Base-by-base conservation (phyloP, 2,113 vertebrate species). In the Nematolebias whitei region DNA sequence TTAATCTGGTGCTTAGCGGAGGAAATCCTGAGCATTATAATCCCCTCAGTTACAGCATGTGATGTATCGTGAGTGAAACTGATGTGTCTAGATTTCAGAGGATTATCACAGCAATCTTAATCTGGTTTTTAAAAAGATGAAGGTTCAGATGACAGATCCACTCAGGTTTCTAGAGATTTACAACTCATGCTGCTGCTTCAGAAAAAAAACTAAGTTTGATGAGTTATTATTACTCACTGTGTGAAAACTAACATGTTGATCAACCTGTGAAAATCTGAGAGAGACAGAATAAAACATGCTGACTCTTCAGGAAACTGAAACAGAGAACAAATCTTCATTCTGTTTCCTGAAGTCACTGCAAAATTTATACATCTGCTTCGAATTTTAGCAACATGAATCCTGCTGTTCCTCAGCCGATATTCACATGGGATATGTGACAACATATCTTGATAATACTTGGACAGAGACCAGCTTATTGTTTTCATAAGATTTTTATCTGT, bases 1-100 rank as follows among this genome's bases (percentile, higher is more conserved):
- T 56, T 88, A 85, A 88, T 87, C 85, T 84, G 52, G 71, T 79
- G 14, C 76, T 85, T 63, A 85, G 71, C 66, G 44, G 60, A 44
- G 16, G 54, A 75, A 82, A 80, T 80, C 81, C 74, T 72, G 73
- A 58, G 23, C 44, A 58, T 74, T 73, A 73, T 79, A 76, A 87
- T 80, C 68, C 49, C 10, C 1, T 18, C 48, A 63, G 35, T 76
- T 64, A 38, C 52, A n/a, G 29, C 11, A 63, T 64, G 55, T 73
- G 55, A 69, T 79, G 55, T 71, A 65, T 54, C 26, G 24, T n/a
- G 1, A 57, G 26, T 62, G 77, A 59, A 57, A 78, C 53, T 64
- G 10, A 82, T 67, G 49, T 12, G 64, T 74, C 56, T 68, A 64
- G 62, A 84, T 77, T 85, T 60, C 49, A 71, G 67, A 68, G 80